These are phyloP conservation scores for Sphaeramia orbicularis DNA, from an alignment of 2,797 vertebrate genomes.

Conservation along the genomic window DNA sequence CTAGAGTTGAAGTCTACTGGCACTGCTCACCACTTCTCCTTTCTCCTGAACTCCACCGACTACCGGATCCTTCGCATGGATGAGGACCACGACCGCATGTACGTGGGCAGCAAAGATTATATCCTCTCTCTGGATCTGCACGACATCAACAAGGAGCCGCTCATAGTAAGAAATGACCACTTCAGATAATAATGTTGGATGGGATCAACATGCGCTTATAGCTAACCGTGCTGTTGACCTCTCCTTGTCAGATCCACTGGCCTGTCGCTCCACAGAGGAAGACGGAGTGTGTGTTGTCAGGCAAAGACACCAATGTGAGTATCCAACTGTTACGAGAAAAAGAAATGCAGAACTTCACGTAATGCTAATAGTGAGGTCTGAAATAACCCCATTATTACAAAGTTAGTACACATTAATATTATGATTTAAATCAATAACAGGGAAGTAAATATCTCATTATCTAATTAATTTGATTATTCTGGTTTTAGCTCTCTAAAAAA, in stretches of 20 bases:
- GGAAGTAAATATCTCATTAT: too few species aligned
- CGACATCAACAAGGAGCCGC: slow-evolving; percentile 99
- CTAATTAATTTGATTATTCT: too few species aligned
- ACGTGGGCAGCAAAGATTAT: slow-evolving; percentile 99
- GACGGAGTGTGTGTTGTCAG: slow-evolving; percentile 95
- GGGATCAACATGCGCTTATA: slow-evolving; percentile 6
- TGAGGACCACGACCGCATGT: slow-evolving; percentile 99
- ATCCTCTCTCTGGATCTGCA: slow-evolving; percentile 97
- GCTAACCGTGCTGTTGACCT: slow-evolving; percentile 37
- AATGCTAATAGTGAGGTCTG: neutral
- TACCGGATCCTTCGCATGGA: slow-evolving; percentile 98
- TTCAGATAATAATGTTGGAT: slow-evolving; percentile 8
- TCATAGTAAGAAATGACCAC: slow-evolving; percentile 90
- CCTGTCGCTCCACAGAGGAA: slow-evolving; percentile 94
- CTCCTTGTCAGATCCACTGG: slow-evolving; percentile 93
- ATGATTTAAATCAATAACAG: too few species aligned
- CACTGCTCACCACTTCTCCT: slow-evolving; percentile 97
- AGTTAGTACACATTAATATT: too few species aligned
- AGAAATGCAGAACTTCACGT: too few species aligned
- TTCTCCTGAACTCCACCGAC: slow-evolving; percentile 96
- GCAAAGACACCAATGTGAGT: slow-evolving; percentile 97
- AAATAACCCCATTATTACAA: neutral
- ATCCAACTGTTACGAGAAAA: neutral
- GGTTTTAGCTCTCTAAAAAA: neutral
- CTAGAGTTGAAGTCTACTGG: slow-evolving; percentile 94